These are phyloP conservation scores for Hoplodrina ambigua DNA, from an alignment of 2,888 invertebrate genomes.

Conservation along the genomic window DNA sequence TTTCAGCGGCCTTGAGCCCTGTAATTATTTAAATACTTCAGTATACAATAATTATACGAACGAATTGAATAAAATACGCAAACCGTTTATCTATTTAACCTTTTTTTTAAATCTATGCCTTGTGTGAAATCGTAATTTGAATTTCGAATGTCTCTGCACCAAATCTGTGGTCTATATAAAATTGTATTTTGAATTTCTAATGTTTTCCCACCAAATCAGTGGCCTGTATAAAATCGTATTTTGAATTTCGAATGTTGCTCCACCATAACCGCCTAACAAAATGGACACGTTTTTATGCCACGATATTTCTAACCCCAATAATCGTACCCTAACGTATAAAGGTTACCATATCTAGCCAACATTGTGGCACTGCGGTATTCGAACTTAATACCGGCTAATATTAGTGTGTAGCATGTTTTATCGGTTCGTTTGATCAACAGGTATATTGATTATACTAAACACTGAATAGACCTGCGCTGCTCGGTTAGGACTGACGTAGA, in stretches of 20 bases:
- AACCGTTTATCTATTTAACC: constrained; percentile 7
- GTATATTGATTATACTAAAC: constrained; percentile 62
- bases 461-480: constrained; percentile 18
- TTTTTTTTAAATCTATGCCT: not conserved
- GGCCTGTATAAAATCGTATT: no score
- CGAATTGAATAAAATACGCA: constrained; percentile 20
- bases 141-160: constrained; percentile 4
- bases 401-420: constrained; percentile 56
- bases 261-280: constrained; percentile 23
- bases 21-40: constrained; percentile 49
- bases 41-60: constrained; percentile 22
- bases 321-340: constrained; percentile 23
- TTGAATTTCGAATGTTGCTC: no score
- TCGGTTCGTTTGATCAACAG: constrained; percentile 61
- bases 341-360: constrained; percentile 36
- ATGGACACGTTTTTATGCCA: constrained; percentile 33
- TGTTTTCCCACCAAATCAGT: no score
- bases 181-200: no score
- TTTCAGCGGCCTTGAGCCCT: constrained; percentile 38
- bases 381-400: constrained; percentile 39
- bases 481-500: not conserved
- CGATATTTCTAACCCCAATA: constrained; percentile 34
- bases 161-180: no score
- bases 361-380: constrained; percentile 56
- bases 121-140: constrained; percentile 10